phyloP scores from a whole-genome alignment of 2,888 invertebrate species.

The Rhorus exstirpatorius region DNA sequence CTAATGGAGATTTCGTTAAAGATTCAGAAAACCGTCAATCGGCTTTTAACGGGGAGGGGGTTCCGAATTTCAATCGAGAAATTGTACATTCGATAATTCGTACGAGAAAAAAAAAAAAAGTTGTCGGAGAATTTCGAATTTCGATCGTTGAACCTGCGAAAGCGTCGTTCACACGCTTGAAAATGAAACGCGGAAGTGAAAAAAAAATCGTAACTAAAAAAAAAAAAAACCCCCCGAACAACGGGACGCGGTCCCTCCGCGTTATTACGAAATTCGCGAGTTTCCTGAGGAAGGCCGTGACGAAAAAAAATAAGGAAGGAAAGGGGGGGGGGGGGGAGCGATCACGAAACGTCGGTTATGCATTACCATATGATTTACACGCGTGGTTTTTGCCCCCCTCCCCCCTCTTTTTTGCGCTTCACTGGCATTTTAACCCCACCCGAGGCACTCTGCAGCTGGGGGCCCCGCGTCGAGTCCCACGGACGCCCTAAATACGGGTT shows the following conservation, averaged over 20 bases:
- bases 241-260: slow-evolving; percentile 1
- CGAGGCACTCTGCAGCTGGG: slow-evolving; percentile 47
- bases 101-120: too few relatives aligned
- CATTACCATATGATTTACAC: slow-evolving; percentile 85
- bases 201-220: slow-evolving; percentile 8
- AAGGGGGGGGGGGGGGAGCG: too few relatives aligned
- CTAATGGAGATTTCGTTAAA: too few relatives aligned
- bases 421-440: slow-evolving; percentile 46
- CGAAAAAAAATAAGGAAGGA: slow-evolving; percentile 26
- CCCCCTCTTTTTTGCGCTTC: slow-evolving; percentile 39
- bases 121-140: background rate
- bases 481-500: slow-evolving; percentile 76
- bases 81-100: too few relatives aligned
- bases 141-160: background rate
- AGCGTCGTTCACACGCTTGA: background rate
- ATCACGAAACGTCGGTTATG: slow-evolving; percentile 76
- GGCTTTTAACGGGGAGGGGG: too few relatives aligned
- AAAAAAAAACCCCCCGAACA: background rate
- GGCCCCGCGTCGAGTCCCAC: slow-evolving; percentile 52
- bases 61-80: too few relatives aligned
- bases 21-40: too few relatives aligned
- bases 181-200: too few relatives aligned
- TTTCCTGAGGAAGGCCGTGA: background rate
- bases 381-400: slow-evolving; percentile 70
- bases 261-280: background rate